Evolutionary conservation across 2,888 invertebrate species (phyloP).

Genomic region (Graphium colonna): DNA sequence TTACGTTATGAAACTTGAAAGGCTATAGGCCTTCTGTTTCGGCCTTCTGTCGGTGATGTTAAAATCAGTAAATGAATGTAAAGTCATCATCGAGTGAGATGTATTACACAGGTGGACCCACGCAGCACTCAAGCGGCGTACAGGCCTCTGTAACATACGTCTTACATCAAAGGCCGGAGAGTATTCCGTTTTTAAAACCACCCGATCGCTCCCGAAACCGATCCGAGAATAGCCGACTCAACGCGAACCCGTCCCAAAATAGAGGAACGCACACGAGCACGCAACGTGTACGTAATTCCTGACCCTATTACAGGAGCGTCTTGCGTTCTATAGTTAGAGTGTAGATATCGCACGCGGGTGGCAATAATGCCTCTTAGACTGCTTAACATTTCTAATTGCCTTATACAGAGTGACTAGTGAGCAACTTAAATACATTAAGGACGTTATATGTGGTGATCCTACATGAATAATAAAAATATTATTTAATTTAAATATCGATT

Average conservation of each 20-base stretch:
- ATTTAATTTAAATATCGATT: too few species aligned
- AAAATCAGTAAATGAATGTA: neutral
- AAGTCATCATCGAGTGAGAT: too few species aligned
- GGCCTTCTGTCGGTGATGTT: too few species aligned
- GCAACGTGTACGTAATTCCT: conserved; percentile 64
- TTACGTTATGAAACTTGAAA: too few species aligned
- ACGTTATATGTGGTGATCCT: too few species aligned
- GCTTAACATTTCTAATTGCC: too few species aligned
- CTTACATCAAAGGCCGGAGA: conserved; percentile 59
- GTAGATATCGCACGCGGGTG: conserved; percentile 9
- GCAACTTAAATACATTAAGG: too few species aligned
- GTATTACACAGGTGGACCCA: neutral
- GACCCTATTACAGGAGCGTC: conserved; percentile 74
- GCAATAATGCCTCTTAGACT: conserved; percentile 1
- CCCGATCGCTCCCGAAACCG: conserved; percentile 42
- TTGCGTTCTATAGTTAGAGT: conserved; percentile 38
- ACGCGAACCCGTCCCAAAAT: conserved; percentile 57
- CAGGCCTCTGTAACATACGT: conserved; percentile 43
- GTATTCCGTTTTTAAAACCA: conserved; percentile 62
- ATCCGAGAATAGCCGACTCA: conserved; percentile 42
- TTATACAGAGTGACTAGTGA: too few species aligned
- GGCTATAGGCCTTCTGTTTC: too few species aligned
- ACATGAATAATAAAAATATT: too few species aligned
- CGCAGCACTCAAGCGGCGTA: neutral
- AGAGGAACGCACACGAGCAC: conserved; percentile 51